phyloP scores from a whole-genome alignment of 2,113 vertebrate genomes.

The Phodopus roborovskii region DNA sequence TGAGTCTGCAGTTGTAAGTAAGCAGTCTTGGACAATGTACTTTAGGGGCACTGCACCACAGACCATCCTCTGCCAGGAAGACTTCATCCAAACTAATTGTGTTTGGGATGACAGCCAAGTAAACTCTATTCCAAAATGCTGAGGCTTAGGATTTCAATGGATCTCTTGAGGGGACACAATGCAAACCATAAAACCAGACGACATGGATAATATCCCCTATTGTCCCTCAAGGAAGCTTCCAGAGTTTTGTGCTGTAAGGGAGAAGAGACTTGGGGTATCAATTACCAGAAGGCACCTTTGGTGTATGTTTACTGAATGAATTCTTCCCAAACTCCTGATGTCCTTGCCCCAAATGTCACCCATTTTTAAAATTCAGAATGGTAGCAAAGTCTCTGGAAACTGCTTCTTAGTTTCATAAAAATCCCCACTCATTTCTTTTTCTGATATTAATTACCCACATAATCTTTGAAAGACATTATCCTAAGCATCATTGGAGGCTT shows the following conservation, averaged over 20 bases:
- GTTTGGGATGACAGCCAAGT: not conserved
- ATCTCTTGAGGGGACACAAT: not conserved
- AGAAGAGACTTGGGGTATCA: not conserved
- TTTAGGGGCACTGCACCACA: not conserved
- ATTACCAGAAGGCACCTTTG: not conserved
- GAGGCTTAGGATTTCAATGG: not conserved
- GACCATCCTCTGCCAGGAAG: not conserved
- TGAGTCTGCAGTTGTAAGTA: not conserved
- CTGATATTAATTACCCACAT: not conserved
- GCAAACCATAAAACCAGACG: not conserved
- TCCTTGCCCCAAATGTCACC: not conserved
- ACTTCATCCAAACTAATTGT: not conserved
- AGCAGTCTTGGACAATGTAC: accelerated
- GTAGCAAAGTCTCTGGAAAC: not conserved
- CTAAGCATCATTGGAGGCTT: not conserved
- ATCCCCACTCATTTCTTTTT: not conserved
- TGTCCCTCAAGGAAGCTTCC: not conserved
- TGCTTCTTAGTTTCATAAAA: not conserved
- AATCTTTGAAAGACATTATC: not conserved
- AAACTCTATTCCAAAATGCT: not conserved
- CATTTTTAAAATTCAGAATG: not conserved
- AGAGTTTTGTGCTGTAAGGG: not conserved
- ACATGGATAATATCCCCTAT: not conserved
- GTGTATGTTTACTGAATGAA: not conserved
- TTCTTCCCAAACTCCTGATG: constrained; percentile 12